Percentiles rank a stretch among this genome's conserved stretches.
Conservation (phyloP, 2,797 vertebrate genomes). For the Paedocypris micromegethes region DNA sequence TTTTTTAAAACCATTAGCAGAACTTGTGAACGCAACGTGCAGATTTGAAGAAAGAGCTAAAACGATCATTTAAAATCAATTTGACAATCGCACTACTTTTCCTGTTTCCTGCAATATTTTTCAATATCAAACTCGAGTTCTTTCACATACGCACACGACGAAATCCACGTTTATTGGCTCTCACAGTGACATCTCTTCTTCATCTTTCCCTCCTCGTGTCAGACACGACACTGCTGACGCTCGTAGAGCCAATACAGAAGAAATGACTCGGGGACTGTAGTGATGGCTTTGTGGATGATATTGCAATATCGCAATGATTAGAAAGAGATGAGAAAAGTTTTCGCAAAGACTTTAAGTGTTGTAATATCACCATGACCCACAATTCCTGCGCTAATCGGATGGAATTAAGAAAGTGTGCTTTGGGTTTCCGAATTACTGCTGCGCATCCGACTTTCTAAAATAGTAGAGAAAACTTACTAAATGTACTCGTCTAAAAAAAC, state of each 20-base stretch:
- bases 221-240: slow-evolving; percentile 28
- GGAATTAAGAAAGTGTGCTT: slow-evolving; percentile 34
- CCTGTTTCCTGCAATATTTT: too few species aligned
- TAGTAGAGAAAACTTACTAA: too few species aligned
- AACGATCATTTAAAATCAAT: too few species aligned
- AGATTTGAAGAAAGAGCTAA: too few species aligned
- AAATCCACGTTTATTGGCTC: slow-evolving; percentile 23
- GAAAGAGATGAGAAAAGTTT: slow-evolving; percentile 40
- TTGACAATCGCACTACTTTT: too few species aligned
- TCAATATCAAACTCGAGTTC: neutral
- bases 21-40: too few species aligned
- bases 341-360: slow-evolving; percentile 26
- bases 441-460: neutral
- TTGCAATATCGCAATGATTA: slow-evolving; percentile 36
- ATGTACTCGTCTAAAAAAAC: too few species aligned
- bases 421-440: slow-evolving; percentile 23
- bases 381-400: slow-evolving; percentile 33
- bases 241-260: slow-evolving; percentile 34
- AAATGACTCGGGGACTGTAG: slow-evolving; percentile 32
- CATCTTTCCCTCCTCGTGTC: slow-evolving; percentile 25
- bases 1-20: too few species aligned
- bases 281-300: slow-evolving; percentile 24
- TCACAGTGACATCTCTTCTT: slow-evolving; percentile 31
- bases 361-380: slow-evolving; percentile 23
- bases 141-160: slow-evolving; percentile 2